Conservation (phyloP, 2,797 vertebrate species). For the Labeo calbasu region DNA sequence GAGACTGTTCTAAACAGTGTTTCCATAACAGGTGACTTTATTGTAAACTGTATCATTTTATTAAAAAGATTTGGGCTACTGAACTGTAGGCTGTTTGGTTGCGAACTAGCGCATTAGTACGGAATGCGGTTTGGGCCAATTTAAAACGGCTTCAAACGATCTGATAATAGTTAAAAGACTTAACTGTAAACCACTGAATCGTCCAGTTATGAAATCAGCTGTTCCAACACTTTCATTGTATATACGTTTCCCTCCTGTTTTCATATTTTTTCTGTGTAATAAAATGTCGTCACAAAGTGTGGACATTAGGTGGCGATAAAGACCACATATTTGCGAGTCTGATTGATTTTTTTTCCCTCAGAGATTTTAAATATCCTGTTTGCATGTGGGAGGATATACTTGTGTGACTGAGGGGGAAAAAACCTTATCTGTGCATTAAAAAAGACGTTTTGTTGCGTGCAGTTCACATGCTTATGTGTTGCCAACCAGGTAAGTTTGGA, state of each 20-base stretch:
- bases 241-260: neutral
- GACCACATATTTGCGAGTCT: neutral
- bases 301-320: neutral
- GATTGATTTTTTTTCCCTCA: too few species aligned
- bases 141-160: too few species aligned
- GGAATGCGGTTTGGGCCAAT: neutral
- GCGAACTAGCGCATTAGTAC: neutral
- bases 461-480: neutral
- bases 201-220: too few species aligned
- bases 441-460: neutral
- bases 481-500: neutral
- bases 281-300: neutral
- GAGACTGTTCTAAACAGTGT: too few species aligned
- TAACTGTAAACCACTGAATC: too few species aligned
- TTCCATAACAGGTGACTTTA: neutral
- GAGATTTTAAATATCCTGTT: neutral
- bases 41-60: neutral
- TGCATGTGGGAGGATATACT: neutral
- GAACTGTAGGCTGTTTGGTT: too few species aligned
- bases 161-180: too few species aligned
- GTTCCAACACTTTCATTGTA: too few species aligned
- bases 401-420: neutral
- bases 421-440: neutral
- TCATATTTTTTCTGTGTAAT: neutral
- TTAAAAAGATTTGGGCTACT: neutral